phyloP scores from a whole-genome alignment of 1,140 invertebrate genomes.

The Cyphomyrmex costatus region DNA sequence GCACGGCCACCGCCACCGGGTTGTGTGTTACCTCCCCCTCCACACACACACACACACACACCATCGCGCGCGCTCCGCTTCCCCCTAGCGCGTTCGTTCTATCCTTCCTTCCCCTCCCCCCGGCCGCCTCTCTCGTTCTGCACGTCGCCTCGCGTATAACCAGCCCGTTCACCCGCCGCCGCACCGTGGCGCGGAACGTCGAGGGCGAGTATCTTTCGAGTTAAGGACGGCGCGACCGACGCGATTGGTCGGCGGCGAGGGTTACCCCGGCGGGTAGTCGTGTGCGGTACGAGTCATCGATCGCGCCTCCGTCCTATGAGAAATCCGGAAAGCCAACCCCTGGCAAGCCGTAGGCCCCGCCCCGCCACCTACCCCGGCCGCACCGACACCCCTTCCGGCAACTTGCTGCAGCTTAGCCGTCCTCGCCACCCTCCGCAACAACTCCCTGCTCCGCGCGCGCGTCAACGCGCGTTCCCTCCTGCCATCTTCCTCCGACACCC shows the following conservation, averaged over 20 bases:
- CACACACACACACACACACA: too few relatives aligned
- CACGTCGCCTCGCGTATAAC: slow-evolving; percentile 56
- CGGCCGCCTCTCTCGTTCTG: slow-evolving; percentile 54
- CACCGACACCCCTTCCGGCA: slow-evolving; percentile 73
- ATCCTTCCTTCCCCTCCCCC: slow-evolving; percentile 46
- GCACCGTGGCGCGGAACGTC: slow-evolving; percentile 71
- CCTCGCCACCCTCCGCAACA: slow-evolving; percentile 25
- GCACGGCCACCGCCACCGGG: slow-evolving; percentile 78
- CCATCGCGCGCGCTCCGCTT: slow-evolving; percentile 14
- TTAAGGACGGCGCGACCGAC: slow-evolving; percentile 77
- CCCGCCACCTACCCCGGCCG: slow-evolving; percentile 73
- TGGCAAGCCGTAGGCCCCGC: slow-evolving; percentile 76
- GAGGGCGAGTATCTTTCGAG: slow-evolving; percentile 80
- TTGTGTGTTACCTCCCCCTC: slow-evolving; percentile 74
- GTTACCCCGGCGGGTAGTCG: slow-evolving; percentile 77
- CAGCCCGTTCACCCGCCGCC: slow-evolving; percentile 55
- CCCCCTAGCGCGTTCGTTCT: slow-evolving; percentile 8
- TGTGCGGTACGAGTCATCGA: slow-evolving; percentile 80
- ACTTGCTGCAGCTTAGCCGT: slow-evolving; percentile 75
- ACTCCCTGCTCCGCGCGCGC: slow-evolving; percentile 37
- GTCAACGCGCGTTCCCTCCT: slow-evolving; percentile 21
- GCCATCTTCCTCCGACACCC: slow-evolving; percentile 60
- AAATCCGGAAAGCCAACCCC: slow-evolving; percentile 76
- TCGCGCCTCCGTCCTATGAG: slow-evolving; percentile 81
- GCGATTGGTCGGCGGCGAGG: slow-evolving; percentile 79